Evolutionary conservation across 2,888 invertebrate species (phyloP), one percentile per base, ranked within the genome.

Genomic region (Drosophila nr. perissopoda): DNA sequence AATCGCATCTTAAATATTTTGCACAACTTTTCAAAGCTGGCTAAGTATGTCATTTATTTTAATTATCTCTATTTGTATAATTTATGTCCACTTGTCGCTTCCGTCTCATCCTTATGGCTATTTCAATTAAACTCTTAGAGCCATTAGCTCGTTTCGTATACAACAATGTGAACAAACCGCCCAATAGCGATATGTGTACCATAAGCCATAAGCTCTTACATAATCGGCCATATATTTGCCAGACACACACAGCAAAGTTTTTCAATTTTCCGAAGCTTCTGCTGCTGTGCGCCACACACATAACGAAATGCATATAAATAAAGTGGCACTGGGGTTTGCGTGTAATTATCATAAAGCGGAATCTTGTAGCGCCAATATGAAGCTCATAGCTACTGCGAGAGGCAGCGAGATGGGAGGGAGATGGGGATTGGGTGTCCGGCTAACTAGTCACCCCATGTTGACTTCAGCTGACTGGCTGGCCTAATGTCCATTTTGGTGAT

Each of bases 291-390:
- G 56, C 8, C 65, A 29, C 76, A 71, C 80, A 68, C 65, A 80
- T 69, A 65, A 62, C 31, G 6, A 72, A 73, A 76, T 72, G 66
- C 77, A 70, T 75, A 85, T 84, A 89, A 82, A 87, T 82, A 84
- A 82, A 74, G 58, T 52, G 64, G 56, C 72, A 59, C 62, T 72
- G 75, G 40, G 36, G 64, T 58, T 85, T 74, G 84, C 84, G 70
- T 82, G 85, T 87, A 86, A 86, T 89, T 89, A 89, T 86, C 85
- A 84, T 89, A 86, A 86, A 82, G 78, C 83, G 76, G 69, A 80
- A 86, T 89, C 89, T 82, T 76, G 85, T 73, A 78, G 82, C 78
- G 77, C 79, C 87, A 81, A 86, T 83, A 81, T 66, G 68, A 86
- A 71, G 75, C 79, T 79, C 70, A 76, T 76, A 79, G 83, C 87